A percentile compares a stretch with the other conserved stretches of the same genome.
These are phyloP conservation scores for Hypomecis atomaria DNA, from an alignment of 2,888 invertebrate genomes.

Conservation along the genomic window DNA sequence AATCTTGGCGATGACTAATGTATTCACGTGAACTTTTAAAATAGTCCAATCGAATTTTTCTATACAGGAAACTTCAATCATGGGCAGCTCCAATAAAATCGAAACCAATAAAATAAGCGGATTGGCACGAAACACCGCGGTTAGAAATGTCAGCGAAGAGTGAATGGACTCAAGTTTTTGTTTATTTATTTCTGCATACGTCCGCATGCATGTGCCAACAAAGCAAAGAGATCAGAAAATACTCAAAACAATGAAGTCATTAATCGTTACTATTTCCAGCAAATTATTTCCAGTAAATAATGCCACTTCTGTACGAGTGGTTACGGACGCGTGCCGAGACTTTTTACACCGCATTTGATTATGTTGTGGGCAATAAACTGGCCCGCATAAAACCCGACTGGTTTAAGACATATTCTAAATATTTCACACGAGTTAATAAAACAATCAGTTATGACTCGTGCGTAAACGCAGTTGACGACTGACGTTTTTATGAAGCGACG, in stretches of 20 bases:
- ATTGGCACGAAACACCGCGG: slow-evolving; percentile 70
- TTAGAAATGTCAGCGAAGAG: slow-evolving; percentile 79
- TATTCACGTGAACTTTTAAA: slow-evolving; percentile 39
- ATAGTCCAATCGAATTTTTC: slow-evolving; percentile 38
- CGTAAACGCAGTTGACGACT: slow-evolving; percentile 37
- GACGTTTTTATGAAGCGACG: slow-evolving; percentile 42
- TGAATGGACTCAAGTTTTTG: slow-evolving; percentile 80
- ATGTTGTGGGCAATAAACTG: slow-evolving; percentile 29
- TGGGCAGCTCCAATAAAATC: slow-evolving; percentile 53
- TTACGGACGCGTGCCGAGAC: slow-evolving; percentile 23
- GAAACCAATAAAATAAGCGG: slow-evolving; percentile 60
- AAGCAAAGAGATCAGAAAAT: slow-evolving; percentile 65
- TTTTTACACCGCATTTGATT: slow-evolving; percentile 29
- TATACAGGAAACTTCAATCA: slow-evolving; percentile 50
- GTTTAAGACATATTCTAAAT: slow-evolving; percentile 22
- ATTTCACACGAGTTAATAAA: slow-evolving; percentile 40
- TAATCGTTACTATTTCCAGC: slow-evolving; percentile 62
- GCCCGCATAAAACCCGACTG: slow-evolving; percentile 17
- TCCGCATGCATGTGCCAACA: slow-evolving; percentile 79
- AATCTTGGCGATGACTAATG: slow-evolving; percentile 34
- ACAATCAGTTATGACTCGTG: slow-evolving; percentile 27
- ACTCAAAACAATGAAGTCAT: slow-evolving; percentile 67
- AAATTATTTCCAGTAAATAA: slow-evolving; percentile 48
- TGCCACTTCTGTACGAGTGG: slow-evolving; percentile 26
- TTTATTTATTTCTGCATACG: slow-evolving; percentile 75